Percentiles rank a stretch among this genome's conserved stretches.
Evolutionary conservation across 2,888 invertebrate genomes (phyloP).

Genomic region (Cryptocheilus praepositus): DNA sequence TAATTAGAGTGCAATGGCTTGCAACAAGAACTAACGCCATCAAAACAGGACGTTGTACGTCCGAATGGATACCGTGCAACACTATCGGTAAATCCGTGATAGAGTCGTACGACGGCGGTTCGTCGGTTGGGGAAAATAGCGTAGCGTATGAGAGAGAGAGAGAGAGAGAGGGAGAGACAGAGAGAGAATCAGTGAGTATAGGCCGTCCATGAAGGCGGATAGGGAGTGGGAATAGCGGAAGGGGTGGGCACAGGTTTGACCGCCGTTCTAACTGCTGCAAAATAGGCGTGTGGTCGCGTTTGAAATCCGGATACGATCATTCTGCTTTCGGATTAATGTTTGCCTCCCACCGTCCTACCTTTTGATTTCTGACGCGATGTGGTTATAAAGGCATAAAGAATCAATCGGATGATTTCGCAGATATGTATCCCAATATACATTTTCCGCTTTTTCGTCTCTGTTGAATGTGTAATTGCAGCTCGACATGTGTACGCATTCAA

Average conservation of each 20-base stretch:
- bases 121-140: slow-evolving; percentile 33
- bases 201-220: not conserved
- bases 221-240: not conserved
- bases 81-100: slow-evolving; percentile 71
- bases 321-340: slow-evolving; percentile 49
- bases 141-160: slow-evolving; percentile 7
- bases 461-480: too few relatives aligned
- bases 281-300: slow-evolving; percentile 68
- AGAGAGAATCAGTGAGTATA: slow-evolving; percentile 3
- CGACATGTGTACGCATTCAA: too few relatives aligned
- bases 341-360: slow-evolving; percentile 20
- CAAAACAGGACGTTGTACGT: slow-evolving; percentile 8
- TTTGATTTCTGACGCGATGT: slow-evolving; percentile 17
- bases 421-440: too few relatives aligned
- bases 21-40: too few relatives aligned
- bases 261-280: slow-evolving; percentile 63
- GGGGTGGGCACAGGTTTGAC: slow-evolving; percentile 36
- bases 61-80: slow-evolving; percentile 51
- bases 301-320: slow-evolving; percentile 59
- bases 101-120: slow-evolving; percentile 45
- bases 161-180: slow-evolving; percentile 7
- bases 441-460: too few relatives aligned
- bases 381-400: not conserved
- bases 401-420: too few relatives aligned
- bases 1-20: too few relatives aligned